Conservation (phyloP, 2,113 vertebrate genomes). For the Orientallactaga bullata region DNA sequence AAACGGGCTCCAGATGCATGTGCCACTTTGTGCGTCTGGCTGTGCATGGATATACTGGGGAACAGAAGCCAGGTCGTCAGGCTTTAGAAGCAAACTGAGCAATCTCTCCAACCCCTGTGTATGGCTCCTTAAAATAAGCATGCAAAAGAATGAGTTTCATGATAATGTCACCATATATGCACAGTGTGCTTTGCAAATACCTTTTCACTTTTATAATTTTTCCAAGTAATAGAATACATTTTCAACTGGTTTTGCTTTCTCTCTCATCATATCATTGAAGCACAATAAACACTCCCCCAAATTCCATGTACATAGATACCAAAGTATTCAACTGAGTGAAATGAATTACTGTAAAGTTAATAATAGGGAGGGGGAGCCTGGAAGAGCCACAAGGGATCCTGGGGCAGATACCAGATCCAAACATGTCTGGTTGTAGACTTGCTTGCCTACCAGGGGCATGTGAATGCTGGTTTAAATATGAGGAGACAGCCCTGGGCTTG, state of each 20-base stretch:
- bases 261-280: not conserved
- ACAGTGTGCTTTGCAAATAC: not conserved
- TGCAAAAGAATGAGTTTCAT: not conserved
- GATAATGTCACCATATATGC: not conserved
- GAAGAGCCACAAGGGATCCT: not conserved
- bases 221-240: constrained; percentile 8
- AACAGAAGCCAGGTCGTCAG: too few relatives aligned
- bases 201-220: not conserved
- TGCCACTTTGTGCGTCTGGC: too few relatives aligned
- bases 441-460: not conserved
- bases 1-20: too few relatives aligned
- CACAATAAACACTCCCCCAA: not conserved
- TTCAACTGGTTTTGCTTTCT: constrained; percentile 7
- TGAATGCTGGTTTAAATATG: not conserved
- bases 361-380: not conserved
- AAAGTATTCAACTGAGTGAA: not conserved
- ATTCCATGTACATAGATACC: not conserved
- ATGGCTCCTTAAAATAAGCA: too few relatives aligned
- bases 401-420: not conserved
- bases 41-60: too few relatives aligned
- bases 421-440: not conserved
- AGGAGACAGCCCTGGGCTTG: not conserved
- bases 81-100: too few relatives aligned
- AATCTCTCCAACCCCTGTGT: too few relatives aligned
- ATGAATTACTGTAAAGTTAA: not conserved